A percentile compares a stretch with the other conserved stretches of the same genome.
Evolutionary conservation across 2,888 invertebrate genomes (phyloP).

Genomic region (Sarcophaga caerulescens): DNA sequence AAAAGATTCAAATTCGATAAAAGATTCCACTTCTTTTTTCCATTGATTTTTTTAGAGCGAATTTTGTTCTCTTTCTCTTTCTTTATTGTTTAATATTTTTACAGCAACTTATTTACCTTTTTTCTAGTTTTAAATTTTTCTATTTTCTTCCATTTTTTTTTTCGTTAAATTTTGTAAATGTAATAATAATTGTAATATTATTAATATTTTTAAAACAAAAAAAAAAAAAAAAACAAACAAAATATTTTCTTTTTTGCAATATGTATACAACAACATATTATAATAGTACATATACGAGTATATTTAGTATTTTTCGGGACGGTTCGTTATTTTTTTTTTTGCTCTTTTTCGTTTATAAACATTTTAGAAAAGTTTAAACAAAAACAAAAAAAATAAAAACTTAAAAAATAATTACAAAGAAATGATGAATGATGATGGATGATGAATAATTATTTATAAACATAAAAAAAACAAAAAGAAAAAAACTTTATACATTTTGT

Average conservation of each 20-base stretch:
- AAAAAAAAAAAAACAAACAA: background rate
- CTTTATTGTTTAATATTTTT: slow-evolving; percentile 27
- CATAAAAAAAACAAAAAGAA: slow-evolving; percentile 21
- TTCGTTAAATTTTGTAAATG: background rate
- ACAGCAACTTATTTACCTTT: slow-evolving; percentile 7
- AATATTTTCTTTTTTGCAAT: slow-evolving; percentile 40
- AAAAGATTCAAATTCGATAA: background rate
- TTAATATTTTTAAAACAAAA: background rate
- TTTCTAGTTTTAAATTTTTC: slow-evolving; percentile 26
- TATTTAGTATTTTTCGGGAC: slow-evolving; percentile 51
- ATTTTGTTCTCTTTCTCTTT: background rate
- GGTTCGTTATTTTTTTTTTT: slow-evolving; percentile 40
- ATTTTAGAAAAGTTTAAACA: slow-evolving; percentile 30
- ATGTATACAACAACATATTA: slow-evolving; percentile 12
- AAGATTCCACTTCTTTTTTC: slow-evolving; percentile 40
- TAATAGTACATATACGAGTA: slow-evolving; percentile 12
- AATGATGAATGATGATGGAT: too few species aligned
- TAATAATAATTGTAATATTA: background rate
- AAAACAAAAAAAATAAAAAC: slow-evolving; percentile 23
- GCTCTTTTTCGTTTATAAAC: slow-evolving; percentile 29
- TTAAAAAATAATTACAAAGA: too few species aligned
- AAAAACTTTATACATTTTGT: slow-evolving; percentile 43
- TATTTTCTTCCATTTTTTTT: background rate
- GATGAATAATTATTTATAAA: slow-evolving; percentile 19
- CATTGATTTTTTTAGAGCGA: slow-evolving; percentile 27